Percentiles rank a stretch among this genome's conserved stretches.
These are phyloP conservation scores for Mamestra configurata DNA, from an alignment of 1,140 invertebrate species.

Conservation along the genomic window DNA sequence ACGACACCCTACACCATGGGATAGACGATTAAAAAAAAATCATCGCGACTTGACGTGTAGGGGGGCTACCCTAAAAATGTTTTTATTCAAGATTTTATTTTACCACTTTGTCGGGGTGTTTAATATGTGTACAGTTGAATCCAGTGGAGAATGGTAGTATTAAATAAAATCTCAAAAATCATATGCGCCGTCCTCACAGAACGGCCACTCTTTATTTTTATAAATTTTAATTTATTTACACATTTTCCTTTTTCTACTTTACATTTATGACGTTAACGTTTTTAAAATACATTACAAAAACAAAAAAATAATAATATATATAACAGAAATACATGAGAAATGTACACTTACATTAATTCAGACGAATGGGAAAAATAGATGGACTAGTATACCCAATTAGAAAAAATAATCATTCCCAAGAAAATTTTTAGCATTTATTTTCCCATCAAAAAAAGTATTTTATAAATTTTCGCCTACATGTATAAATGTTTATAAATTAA, in stretches of 20 bases:
- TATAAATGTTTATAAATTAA: slow-evolving; percentile 74
- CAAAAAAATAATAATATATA: slow-evolving; percentile 74
- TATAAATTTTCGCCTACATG: slow-evolving; percentile 77
- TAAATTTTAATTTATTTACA: slow-evolving; percentile 88
- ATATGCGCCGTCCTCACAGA: slow-evolving; percentile 80
- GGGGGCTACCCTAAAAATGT: too few species aligned
- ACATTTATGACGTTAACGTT: slow-evolving; percentile 84
- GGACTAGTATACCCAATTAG: slow-evolving; percentile 85
- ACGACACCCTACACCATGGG: too few species aligned
- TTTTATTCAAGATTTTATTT: too few species aligned
- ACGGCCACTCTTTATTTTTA: slow-evolving; percentile 86
- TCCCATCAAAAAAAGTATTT: slow-evolving; percentile 76
- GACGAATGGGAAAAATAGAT: slow-evolving; percentile 73
- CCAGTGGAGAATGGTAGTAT: too few species aligned
- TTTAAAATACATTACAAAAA: slow-evolving; percentile 86
- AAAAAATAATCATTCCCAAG: slow-evolving; percentile 80
- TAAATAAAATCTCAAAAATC: slow-evolving; percentile 64
- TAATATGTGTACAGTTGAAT: too few species aligned
- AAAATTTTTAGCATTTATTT: slow-evolving; percentile 67
- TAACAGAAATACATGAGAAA: slow-evolving; percentile 83
- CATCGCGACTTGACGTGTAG: too few species aligned
- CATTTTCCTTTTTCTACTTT: slow-evolving; percentile 86
- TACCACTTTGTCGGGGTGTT: too few species aligned
- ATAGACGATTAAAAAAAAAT: too few species aligned
- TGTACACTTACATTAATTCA: slow-evolving; percentile 74